Evolutionary conservation across 2,888 invertebrate species (phyloP), one percentile per base, ranked within the genome.

Genomic region (Pristionchus entomophagus): DNA sequence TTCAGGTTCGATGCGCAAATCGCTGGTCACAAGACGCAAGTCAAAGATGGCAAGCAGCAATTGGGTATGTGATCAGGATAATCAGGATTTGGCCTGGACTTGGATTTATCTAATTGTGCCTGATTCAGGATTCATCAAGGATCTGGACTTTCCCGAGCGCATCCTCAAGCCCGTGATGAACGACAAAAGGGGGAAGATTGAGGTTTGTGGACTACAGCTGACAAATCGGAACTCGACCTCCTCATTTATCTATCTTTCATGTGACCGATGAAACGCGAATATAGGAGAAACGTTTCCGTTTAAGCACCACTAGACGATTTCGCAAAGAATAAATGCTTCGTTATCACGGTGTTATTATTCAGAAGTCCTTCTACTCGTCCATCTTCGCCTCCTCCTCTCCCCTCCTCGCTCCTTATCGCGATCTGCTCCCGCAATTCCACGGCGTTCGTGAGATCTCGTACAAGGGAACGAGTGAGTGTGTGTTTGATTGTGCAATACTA

Each of bases 11-110:
- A 65, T n/a, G 29, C 62, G 10, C 83, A 84, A 65, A 84, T 84
- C 65, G 83, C 83, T 32, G 83, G 83, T 49, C 83, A 84, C 83
- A 84, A 84, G 83, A 84, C 83, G 62, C 65, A 84, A 29, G 62
- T 84, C 6, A 84, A 84, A 41, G 65, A 51, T 29, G 83, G 83
- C 0, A 29, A 65, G 49, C 83, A 84, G 32, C 62, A 62, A 26
- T 26, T 84, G 4, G 83, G 82, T 82, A 38, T 41, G 82, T 26
- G 6, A 69, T 69, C 38, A 22, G n/a, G n/a, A n/a, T n/a, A n/a
- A n/a, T 59, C 41, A 82, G 82, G 83, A 19, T 84, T 84, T 65
- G 65, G 62, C 83, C 62, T 65, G 83, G 83, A 84, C n/a, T 17
- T 29, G 5, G 32, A 62, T 56, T 62, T 45, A n/a, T n/a, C n/a